A percentile compares a stretch with the other conserved stretches of the same genome.
phyloP scores from a whole-genome alignment of 1,140 invertebrate genomes.

The Chironomus tepperi region DNA sequence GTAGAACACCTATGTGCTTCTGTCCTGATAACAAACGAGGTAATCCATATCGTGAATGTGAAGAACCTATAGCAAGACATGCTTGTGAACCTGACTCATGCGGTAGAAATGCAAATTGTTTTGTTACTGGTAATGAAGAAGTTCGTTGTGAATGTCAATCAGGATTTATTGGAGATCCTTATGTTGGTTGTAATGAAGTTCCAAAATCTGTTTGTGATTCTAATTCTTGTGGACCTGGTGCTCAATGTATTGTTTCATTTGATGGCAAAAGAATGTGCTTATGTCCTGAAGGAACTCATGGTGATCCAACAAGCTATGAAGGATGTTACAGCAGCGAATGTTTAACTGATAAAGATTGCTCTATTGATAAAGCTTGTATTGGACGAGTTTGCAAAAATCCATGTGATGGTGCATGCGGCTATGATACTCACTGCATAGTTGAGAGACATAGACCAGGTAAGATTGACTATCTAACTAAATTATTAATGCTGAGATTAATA shows the following conservation, averaged over 20 bases:
- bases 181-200: conserved; percentile 56
- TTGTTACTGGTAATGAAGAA: conserved; percentile 60
- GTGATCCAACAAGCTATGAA: conserved; percentile 59
- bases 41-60: conserved; percentile 68
- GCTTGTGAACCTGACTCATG: conserved; percentile 69
- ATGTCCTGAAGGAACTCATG: conserved; percentile 64
- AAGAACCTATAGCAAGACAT: conserved; percentile 45
- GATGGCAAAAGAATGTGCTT: conserved; percentile 61
- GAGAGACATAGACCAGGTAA: conserved; percentile 58
- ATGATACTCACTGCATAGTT: conserved; percentile 56
- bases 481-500: no score
- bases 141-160: conserved; percentile 68
- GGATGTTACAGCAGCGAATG: conserved; percentile 70
- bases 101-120: conserved; percentile 69
- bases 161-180: conserved; percentile 67
- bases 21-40: conserved; percentile 65
- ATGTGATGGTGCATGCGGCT: conserved; percentile 69
- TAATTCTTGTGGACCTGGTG: conserved; percentile 69
- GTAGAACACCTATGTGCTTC: conserved; percentile 65
- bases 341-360: conserved; percentile 64
- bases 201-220: conserved; percentile 56
- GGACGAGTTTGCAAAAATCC: conserved; percentile 67
- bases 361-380: conserved; percentile 60
- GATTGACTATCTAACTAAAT: no score
- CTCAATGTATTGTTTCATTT: conserved; percentile 55